These are phyloP conservation scores for Enteromius treurensis DNA, from an alignment of 2,797 vertebrate species.

Conservation along the genomic window DNA sequence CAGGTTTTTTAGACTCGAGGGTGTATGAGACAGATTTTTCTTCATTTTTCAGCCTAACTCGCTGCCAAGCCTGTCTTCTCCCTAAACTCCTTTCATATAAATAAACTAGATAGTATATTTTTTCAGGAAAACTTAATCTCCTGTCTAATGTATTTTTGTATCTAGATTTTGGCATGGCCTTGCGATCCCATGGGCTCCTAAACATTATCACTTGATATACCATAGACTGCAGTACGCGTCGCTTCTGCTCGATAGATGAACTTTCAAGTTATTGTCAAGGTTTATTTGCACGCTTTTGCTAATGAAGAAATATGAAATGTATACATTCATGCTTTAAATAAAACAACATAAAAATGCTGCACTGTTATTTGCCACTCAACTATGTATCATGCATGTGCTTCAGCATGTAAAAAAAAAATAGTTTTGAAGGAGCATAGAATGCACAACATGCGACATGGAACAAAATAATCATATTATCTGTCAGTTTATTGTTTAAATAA, in stretches of 20 bases:
- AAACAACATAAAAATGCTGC: not conserved
- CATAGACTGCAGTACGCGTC: slow-evolving; percentile 59
- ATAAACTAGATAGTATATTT: slow-evolving; percentile 57
- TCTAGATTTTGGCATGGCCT: slow-evolving; percentile 46
- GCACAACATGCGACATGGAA: not conserved
- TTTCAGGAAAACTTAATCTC: slow-evolving; percentile 54
- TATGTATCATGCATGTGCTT: not conserved
- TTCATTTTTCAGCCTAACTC: slow-evolving; percentile 31
- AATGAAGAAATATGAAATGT: slow-evolving; percentile 12
- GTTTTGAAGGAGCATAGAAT: not conserved
- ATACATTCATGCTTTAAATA: not conserved
- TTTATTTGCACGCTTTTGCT: slow-evolving; percentile 14
- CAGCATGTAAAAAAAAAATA: not conserved
- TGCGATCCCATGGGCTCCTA: slow-evolving; percentile 13
- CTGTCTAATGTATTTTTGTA: slow-evolving; percentile 54
- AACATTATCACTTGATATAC: slow-evolving; percentile 54
- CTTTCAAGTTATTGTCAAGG: slow-evolving; percentile 1
- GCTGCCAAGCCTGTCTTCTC: slow-evolving; percentile 46
- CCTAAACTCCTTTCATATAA: slow-evolving; percentile 53
- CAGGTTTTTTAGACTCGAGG: slow-evolving; percentile 34
- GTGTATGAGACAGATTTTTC: slow-evolving; percentile 41
- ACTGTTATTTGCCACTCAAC: not conserved
- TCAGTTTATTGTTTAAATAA: slow-evolving; percentile 2
- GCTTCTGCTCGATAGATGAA: slow-evolving; percentile 37
- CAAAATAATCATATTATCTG: not conserved